Percentiles rank a stretch among this genome's conserved stretches.
Evolutionary conservation across 2,888 invertebrate species (phyloP).

Genomic region (Callyntrura sp.): DNA sequence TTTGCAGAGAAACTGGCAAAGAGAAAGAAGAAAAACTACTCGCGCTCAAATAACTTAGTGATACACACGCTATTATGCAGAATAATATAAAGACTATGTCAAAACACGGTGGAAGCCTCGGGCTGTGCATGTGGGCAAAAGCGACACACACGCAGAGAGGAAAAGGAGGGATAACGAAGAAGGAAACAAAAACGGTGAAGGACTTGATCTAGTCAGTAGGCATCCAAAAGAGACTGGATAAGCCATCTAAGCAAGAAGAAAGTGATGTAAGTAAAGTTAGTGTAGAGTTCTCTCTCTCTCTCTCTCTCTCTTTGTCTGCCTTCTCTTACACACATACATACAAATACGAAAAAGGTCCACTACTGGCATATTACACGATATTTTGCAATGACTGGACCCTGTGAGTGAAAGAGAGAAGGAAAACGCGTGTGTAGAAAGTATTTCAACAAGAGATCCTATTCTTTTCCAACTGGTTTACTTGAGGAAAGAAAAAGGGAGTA

Average conservation of each 20-base stretch:
- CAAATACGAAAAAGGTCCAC: slow-evolving; percentile 24
- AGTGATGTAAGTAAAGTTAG: slow-evolving; percentile 34
- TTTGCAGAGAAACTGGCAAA: neutral
- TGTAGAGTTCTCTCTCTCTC: neutral
- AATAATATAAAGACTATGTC: slow-evolving; percentile 31
- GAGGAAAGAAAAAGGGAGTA: slow-evolving; percentile 1
- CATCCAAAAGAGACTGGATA: slow-evolving; percentile 24
- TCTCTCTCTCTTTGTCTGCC: neutral
- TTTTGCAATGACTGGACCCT: slow-evolving; percentile 49
- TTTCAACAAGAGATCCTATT: slow-evolving; percentile 53
- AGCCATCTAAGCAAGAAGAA: slow-evolving; percentile 39
- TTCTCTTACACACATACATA: neutral
- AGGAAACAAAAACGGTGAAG: neutral
- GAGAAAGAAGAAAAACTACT: slow-evolving; percentile 20
- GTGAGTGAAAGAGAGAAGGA: slow-evolving; percentile 6
- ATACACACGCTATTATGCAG: slow-evolving; percentile 56
- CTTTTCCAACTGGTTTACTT: slow-evolving; percentile 60
- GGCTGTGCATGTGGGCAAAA: slow-evolving; percentile 15
- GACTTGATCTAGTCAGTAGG: slow-evolving; percentile 5
- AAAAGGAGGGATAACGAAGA: slow-evolving; percentile 9
- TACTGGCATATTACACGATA: slow-evolving; percentile 41
- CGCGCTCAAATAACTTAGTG: neutral
- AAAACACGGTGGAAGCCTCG: slow-evolving; percentile 20
- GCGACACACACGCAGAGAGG: neutral
- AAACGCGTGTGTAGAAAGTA: slow-evolving; percentile 65